Evolutionary conservation across 2,888 invertebrate species (phyloP).

Genomic region (Epirrhoe tristata): DNA sequence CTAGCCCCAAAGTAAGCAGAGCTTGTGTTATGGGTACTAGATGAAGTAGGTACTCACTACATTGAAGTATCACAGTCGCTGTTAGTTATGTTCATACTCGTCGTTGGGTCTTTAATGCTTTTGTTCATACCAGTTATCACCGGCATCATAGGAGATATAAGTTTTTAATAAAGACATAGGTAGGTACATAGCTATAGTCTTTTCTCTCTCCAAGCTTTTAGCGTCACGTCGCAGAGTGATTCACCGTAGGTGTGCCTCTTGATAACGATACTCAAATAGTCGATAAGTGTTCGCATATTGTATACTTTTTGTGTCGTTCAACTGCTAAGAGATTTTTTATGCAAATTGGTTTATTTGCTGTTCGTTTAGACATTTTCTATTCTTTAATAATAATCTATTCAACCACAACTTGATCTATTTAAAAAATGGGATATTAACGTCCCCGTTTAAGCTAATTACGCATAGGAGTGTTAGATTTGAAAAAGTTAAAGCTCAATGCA

Average conservation of each 20-base stretch:
- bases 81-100: slow-evolving; percentile 1
- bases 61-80: no score
- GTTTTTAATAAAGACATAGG: no score
- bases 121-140: no score
- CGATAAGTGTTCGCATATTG: slow-evolving; percentile 50
- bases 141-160: no score
- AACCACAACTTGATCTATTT: no score
- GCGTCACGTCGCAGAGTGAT: slow-evolving; percentile 45
- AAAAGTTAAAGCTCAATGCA: no score
- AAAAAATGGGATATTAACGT: no score
- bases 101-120: neutral
- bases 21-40: no score
- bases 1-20: no score
- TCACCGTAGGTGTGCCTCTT: slow-evolving; percentile 51
- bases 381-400: neutral
- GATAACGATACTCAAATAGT: slow-evolving; percentile 53
- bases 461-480: no score
- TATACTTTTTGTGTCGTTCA: slow-evolving; percentile 48
- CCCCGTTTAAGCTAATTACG: no score
- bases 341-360: slow-evolving; percentile 31
- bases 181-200: neutral
- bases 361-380: slow-evolving; percentile 19
- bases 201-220: slow-evolving; percentile 15
- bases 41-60: no score
- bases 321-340: slow-evolving; percentile 43